Evolutionary conservation across 2,113 vertebrate genomes (phyloP).

Genomic region (Barnardius zonarius): DNA sequence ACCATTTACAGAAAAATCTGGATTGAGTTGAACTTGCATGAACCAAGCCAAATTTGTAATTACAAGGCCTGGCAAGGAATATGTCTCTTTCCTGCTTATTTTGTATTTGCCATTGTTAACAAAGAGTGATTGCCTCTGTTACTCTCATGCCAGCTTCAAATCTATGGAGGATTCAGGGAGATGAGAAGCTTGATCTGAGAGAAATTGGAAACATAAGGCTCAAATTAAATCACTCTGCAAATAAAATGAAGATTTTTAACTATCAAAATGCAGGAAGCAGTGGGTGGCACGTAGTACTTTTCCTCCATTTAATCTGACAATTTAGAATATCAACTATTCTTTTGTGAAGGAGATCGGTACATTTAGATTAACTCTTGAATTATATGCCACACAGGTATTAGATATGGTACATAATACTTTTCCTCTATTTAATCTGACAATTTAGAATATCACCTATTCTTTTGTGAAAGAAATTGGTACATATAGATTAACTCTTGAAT

Average conservation of each 20-base stretch:
- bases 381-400: not conserved
- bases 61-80: slow-evolving; percentile 8
- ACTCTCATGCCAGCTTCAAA: slow-evolving; percentile 27
- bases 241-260: slow-evolving; percentile 45
- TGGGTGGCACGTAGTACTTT: slow-evolving; percentile 55
- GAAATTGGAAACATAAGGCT: slow-evolving; percentile 52
- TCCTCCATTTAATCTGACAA: slow-evolving; percentile 47
- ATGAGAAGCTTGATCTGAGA: slow-evolving; percentile 27
- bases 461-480: slow-evolving; percentile 30
- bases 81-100: slow-evolving; percentile 21
- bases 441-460: slow-evolving; percentile 26
- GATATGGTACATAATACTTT: slow-evolving; percentile 49
- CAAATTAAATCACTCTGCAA: slow-evolving; percentile 47
- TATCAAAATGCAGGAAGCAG: slow-evolving; percentile 41
- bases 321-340: slow-evolving; percentile 28
- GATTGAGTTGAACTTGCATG: slow-evolving; percentile 29
- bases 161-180: slow-evolving; percentile 23
- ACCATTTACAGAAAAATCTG: not conserved
- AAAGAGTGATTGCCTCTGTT: not conserved
- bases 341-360: slow-evolving; percentile 28
- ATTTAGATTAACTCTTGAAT: slow-evolving; percentile 28
- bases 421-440: slow-evolving; percentile 44
- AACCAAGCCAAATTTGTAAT: slow-evolving; percentile 41
- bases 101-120: slow-evolving; percentile 32
- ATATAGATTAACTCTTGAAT: slow-evolving; percentile 25